Evolutionary conservation across 2,113 vertebrate species (phyloP).

Genomic region (Spea bombifrons): DNA sequence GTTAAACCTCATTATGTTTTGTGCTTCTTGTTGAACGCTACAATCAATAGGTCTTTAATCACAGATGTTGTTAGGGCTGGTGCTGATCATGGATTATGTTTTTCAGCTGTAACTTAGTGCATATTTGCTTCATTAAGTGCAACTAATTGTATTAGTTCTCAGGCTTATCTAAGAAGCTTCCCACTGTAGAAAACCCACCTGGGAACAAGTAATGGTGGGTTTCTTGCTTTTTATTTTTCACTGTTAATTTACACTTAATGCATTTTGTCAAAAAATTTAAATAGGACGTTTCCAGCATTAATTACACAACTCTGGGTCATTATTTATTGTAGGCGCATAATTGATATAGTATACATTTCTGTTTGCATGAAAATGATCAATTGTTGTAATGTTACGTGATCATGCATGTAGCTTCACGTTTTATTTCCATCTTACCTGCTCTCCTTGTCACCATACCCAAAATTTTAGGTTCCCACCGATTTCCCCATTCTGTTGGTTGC

Average conservation of each 20-base stretch:
- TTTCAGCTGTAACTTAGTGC: constrained; percentile 22
- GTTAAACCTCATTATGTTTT: constrained; percentile 12
- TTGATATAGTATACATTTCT: no score
- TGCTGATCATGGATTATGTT: constrained; percentile 3
- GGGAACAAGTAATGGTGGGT: not conserved
- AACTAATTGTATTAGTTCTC: constrained; percentile 29
- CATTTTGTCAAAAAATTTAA: not conserved
- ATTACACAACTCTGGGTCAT: no score
- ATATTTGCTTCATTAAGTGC: constrained; percentile 32
- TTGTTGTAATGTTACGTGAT: no score
- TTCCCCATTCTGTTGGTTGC: no score
- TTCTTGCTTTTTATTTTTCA: constrained; percentile 1
- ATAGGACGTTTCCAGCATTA: not conserved
- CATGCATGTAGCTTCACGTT: no score
- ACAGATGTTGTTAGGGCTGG: constrained; percentile 10
- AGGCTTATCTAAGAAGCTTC: constrained; percentile 20
- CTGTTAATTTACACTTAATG: not conserved
- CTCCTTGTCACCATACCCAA: no score
- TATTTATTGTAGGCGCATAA: no score
- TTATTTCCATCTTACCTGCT: no score
- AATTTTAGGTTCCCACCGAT: no score
- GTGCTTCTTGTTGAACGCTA: constrained; percentile 11
- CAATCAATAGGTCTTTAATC: constrained; percentile 41
- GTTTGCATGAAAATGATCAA: no score
- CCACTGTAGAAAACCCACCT: not conserved